Evolutionary conservation across 2,797 vertebrate genomes (phyloP).

Genomic region (Octomys mimax): DNA sequence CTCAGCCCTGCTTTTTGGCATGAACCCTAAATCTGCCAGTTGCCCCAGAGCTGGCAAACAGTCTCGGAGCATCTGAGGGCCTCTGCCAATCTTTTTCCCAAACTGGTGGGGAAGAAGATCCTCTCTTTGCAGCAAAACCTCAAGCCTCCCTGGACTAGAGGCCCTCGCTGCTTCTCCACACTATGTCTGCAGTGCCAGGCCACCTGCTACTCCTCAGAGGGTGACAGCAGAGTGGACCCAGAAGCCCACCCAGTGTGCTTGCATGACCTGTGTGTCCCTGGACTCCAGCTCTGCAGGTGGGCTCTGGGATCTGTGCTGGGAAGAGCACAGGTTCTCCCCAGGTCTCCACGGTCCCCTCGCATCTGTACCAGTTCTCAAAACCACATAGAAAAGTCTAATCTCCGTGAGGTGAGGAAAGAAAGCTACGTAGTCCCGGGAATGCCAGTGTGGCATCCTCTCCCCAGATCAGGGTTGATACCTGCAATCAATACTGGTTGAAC

Average conservation of each 20-base stretch:
- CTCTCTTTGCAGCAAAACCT: not conserved
- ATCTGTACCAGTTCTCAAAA: not conserved
- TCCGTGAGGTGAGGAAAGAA: not conserved
- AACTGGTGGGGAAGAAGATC: not conserved
- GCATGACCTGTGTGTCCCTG: not conserved
- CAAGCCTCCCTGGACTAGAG: accelerated
- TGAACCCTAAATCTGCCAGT: not conserved
- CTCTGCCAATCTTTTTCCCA: not conserved
- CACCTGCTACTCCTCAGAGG: not conserved
- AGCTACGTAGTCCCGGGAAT: not conserved
- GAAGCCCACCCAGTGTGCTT: not conserved
- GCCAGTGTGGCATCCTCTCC: not conserved
- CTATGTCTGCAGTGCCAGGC: accelerated
- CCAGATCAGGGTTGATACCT: not conserved
- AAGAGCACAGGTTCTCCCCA: not conserved
- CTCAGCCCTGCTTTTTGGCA: not conserved
- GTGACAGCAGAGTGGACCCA: not conserved
- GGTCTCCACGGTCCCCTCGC: too few species aligned
- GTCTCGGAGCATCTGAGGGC: not conserved
- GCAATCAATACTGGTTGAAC: not conserved
- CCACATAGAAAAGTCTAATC: not conserved
- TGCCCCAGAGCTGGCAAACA: not conserved
- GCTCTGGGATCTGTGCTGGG: not conserved
- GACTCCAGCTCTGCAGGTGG: not conserved
- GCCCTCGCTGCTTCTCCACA: not conserved